Conservation (phyloP, 2,797 vertebrate genomes). For the Platyrinchus mystaceus region DNA sequence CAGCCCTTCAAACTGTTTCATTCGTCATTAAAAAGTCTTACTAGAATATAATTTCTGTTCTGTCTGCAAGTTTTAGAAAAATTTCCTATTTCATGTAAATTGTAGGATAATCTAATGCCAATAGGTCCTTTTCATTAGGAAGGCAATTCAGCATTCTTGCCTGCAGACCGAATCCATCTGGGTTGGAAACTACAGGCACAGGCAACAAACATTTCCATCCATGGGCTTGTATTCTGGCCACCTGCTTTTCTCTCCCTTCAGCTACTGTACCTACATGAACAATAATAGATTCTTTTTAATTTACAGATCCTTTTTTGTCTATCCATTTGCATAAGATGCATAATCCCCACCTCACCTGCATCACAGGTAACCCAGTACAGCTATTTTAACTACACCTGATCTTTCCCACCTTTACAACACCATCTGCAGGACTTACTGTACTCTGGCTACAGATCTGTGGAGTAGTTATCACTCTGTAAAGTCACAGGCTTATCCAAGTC, state of each 20-base stretch:
- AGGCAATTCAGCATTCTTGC: not conserved
- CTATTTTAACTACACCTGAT: not conserved
- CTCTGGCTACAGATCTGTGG: not conserved
- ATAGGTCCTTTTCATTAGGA: not conserved
- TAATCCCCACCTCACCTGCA: not conserved
- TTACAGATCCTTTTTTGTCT: not conserved
- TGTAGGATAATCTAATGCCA: not conserved
- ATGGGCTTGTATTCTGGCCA: not conserved
- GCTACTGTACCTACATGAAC: not conserved
- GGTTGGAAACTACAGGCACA: not conserved
- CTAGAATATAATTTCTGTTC: not conserved
- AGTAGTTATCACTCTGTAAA: not conserved
- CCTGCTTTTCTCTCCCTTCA: not conserved
- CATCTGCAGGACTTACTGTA: not conserved
- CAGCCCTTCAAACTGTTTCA: not conserved
- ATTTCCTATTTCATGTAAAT: not conserved
- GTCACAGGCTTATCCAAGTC: not conserved
- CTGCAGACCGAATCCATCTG: not conserved
- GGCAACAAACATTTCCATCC: not conserved
- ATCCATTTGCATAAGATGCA: not conserved
- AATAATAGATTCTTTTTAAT: too few species aligned
- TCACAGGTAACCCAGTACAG: not conserved
- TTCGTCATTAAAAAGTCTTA: not conserved
- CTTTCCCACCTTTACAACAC: not conserved
- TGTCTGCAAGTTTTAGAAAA: not conserved